Percentiles rank a stretch among this genome's conserved stretches.
These are phyloP conservation scores for Stegodyphus dumicola DNA, from an alignment of 1,140 invertebrate species.

Conservation along the genomic window DNA sequence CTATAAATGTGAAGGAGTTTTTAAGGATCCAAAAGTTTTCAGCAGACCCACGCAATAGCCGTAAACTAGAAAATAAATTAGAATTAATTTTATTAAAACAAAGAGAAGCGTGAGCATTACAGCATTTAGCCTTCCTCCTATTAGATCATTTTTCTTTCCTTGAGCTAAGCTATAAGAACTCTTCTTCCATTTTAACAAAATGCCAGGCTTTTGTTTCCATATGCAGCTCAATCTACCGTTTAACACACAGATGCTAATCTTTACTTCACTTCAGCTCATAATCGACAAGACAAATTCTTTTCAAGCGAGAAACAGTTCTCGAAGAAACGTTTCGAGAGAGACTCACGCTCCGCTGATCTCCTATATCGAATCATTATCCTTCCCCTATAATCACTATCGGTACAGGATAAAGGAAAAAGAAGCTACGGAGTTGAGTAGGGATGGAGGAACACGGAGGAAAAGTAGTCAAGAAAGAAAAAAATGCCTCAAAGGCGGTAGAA, in stretches of 20 bases:
- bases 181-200: no score
- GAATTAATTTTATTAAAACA: no score
- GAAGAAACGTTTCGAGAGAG: constrained; percentile 29
- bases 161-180: no score
- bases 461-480: neutral
- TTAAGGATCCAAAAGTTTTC: no score
- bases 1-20: no score
- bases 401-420: neutral
- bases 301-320: neutral
- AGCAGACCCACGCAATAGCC: no score
- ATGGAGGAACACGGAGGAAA: neutral
- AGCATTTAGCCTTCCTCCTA: no score
- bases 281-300: constrained; percentile 11
- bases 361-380: constrained; percentile 41
- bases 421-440: neutral
- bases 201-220: no score
- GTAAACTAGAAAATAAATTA: no score
- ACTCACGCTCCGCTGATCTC: constrained; percentile 10
- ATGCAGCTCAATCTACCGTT: no score
- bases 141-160: no score
- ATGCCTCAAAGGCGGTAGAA: constrained; percentile 22
- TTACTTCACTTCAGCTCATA: constrained; percentile 24
- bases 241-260: neutral
- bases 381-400: constrained; percentile 45
- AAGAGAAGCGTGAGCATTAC: neutral